phyloP scores from a whole-genome alignment of 2,797 vertebrate genomes.

The Echeneis naucrates region DNA sequence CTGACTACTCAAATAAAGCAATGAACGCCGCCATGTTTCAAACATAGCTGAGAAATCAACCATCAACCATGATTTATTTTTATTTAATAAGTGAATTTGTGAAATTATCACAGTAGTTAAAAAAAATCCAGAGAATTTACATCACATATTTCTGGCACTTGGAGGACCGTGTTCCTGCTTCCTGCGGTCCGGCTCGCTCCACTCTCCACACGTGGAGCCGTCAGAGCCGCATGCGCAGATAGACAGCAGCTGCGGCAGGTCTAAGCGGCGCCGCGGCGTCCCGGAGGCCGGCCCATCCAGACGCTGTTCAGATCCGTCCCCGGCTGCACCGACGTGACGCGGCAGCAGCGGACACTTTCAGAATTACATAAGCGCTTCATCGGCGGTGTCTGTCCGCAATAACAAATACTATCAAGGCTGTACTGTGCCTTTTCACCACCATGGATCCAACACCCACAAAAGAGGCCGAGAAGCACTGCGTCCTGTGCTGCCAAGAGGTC shows the following conservation, averaged over 20 bases:
- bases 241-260: background rate
- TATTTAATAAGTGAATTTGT: no score
- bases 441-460: constrained; percentile 81
- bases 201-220: constrained; percentile 56
- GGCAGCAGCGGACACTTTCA: constrained; percentile 48
- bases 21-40: no score
- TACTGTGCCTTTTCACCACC: constrained; percentile 45
- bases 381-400: constrained; percentile 21
- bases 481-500: constrained; percentile 95
- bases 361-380: constrained; percentile 68
- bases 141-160: background rate
- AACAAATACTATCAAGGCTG: constrained; percentile 29
- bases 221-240: background rate
- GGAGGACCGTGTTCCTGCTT: background rate
- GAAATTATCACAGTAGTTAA: no score
- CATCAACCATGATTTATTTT: no score
- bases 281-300: constrained; percentile 16
- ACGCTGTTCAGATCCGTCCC: constrained; percentile 23
- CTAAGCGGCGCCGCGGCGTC: background rate
- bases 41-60: no score
- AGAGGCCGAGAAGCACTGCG: constrained; percentile 88
- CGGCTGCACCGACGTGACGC: constrained; percentile 39
- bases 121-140: background rate
- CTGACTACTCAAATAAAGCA: no score
- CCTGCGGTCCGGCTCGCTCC: background rate